Conservation (phyloP, 2,113 vertebrate species). For the Notarius quadriscutis region DNA sequence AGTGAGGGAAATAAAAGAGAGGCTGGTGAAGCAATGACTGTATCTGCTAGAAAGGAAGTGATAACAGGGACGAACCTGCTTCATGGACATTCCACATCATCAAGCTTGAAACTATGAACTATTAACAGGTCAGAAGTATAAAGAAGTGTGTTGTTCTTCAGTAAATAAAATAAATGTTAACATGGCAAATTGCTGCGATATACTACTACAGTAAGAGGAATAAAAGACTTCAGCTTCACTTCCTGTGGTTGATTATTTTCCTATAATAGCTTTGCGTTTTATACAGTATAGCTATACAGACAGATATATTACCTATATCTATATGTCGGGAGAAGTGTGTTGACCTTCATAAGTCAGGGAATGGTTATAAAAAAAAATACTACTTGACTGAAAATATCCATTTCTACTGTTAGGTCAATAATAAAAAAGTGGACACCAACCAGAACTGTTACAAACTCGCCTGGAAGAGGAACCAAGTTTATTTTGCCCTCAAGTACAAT, state of each 20-base stretch:
- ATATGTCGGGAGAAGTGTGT: too few species aligned
- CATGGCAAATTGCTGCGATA: neutral
- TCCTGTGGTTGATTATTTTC: neutral
- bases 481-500: too few species aligned
- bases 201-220: too few species aligned
- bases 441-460: too few species aligned
- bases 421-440: too few species aligned
- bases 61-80: neutral
- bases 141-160: neutral
- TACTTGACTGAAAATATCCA: too few species aligned
- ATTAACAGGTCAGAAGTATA: neutral
- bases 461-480: too few species aligned
- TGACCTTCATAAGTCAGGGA: too few species aligned
- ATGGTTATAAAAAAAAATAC: too few species aligned
- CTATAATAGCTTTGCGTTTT: neutral
- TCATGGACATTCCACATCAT: neutral
- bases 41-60: neutral
- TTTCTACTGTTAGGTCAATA: too few species aligned
- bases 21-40: neutral
- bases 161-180: neutral
- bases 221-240: too few species aligned
- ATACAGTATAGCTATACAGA: neutral
- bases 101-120: neutral
- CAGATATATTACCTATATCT: too few species aligned
- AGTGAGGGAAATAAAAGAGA: neutral